These are phyloP conservation scores for Lindbergichthys nudifrons DNA, from an alignment of 2,797 vertebrate genomes.

Conservation along the genomic window DNA sequence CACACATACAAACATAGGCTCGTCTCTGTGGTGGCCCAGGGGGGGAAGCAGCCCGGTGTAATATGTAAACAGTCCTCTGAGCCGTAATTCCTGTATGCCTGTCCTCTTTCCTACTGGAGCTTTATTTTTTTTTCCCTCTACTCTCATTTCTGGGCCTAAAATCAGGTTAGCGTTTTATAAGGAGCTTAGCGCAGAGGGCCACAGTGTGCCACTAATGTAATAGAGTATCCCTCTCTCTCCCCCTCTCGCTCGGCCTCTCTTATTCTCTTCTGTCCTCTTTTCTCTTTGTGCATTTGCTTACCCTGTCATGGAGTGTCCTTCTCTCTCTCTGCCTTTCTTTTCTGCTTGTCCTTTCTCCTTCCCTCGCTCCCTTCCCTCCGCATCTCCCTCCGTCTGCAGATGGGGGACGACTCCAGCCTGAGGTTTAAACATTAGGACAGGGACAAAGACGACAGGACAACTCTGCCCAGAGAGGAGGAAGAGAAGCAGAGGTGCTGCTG, in stretches of 20 bases:
- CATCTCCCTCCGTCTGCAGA: constrained; percentile 62
- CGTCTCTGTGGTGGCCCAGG: constrained; percentile 14
- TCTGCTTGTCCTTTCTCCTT: constrained; percentile 42
- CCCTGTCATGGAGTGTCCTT: constrained; percentile 74
- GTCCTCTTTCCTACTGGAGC: constrained; percentile 78
- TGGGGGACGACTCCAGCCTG: constrained; percentile 58
- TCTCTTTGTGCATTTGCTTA: constrained; percentile 74
- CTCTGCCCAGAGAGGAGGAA: constrained; percentile 33
- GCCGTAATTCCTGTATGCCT: constrained; percentile 63
- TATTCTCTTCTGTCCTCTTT: constrained; percentile 76
- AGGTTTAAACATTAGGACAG: constrained; percentile 65
- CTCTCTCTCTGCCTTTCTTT: constrained; percentile 41
- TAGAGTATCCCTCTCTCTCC: constrained; percentile 70
- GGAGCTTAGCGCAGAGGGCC: constrained; percentile 85
- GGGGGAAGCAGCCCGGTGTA: constrained; percentile 33
- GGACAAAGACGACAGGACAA: constrained; percentile 29
- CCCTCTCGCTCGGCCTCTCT: constrained; percentile 38
- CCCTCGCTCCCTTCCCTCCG: constrained; percentile 40
- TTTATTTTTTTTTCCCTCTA: constrained; percentile 78
- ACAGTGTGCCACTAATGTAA: constrained; percentile 85
- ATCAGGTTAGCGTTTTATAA: constrained; percentile 87
- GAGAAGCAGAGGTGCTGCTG: constrained; percentile 32
- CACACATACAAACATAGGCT: background rate
- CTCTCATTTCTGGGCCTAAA: constrained; percentile 84
- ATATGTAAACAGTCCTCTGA: constrained; percentile 62